Conservation (phyloP, 2,113 vertebrate species). For the Acinonyx jubatus region DNA sequence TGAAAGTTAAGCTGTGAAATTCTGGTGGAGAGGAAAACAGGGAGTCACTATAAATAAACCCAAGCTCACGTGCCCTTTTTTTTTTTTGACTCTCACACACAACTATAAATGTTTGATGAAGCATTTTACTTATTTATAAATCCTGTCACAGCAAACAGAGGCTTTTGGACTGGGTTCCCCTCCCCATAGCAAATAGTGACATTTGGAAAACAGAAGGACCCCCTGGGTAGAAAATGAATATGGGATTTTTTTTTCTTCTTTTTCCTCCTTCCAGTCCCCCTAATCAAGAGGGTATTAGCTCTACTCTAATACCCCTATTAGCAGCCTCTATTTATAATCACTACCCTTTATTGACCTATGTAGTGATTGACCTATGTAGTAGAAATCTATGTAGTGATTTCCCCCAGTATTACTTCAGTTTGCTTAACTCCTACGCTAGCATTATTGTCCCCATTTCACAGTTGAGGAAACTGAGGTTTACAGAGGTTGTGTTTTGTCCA, state of each 20-base stretch:
- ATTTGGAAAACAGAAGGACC: slow-evolving; percentile 68
- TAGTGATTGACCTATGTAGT: neutral
- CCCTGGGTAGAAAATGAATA: slow-evolving; percentile 72
- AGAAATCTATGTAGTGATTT: neutral
- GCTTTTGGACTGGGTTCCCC: slow-evolving; percentile 62
- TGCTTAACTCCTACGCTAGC: neutral
- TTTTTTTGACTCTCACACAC: slow-evolving; percentile 79
- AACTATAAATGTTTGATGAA: slow-evolving; percentile 87
- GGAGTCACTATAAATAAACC: slow-evolving; percentile 82
- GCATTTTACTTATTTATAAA: slow-evolving; percentile 85
- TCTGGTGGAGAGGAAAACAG: slow-evolving; percentile 80
- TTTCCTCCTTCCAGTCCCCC: neutral
- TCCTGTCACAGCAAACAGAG: slow-evolving; percentile 70
- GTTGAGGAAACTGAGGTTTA: slow-evolving; percentile 16
- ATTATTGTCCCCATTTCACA: neutral
- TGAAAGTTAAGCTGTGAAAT: slow-evolving; percentile 82
- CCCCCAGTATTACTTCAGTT: neutral
- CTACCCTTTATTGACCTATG: slow-evolving; percentile 50
- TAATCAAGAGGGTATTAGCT: slow-evolving; percentile 49
- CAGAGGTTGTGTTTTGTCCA: neutral
- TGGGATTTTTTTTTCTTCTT: neutral
- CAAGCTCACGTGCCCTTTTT: slow-evolving; percentile 21
- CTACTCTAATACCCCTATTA: slow-evolving; percentile 65
- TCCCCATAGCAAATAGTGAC: slow-evolving; percentile 62
- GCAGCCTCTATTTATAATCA: slow-evolving; percentile 55